A percentile compares a stretch with the other conserved stretches of the same genome.
Evolutionary conservation across 2,888 invertebrate genomes (phyloP).

Genomic region (Trimorus sp.): DNA sequence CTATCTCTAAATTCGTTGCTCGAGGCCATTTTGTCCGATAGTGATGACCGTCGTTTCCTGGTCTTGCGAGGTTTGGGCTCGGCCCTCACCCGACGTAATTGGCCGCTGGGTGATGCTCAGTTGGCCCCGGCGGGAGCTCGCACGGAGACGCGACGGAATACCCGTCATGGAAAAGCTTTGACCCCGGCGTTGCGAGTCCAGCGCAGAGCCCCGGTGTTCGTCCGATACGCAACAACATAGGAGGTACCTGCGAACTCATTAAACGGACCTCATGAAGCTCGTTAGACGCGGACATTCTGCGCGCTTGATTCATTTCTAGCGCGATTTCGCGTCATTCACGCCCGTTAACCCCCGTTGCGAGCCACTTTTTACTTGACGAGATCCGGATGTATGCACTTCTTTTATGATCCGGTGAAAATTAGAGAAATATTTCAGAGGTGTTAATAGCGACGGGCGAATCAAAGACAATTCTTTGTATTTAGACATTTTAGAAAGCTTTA

Average conservation of each 20-base stretch:
- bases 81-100: conserved; percentile 44
- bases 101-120: conserved; percentile 72
- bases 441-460: no score
- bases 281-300: conserved; percentile 5
- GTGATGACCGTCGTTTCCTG: conserved; percentile 76
- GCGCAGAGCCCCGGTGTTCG: conserved; percentile 70
- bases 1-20: conserved; percentile 67
- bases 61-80: conserved; percentile 69
- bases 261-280: conserved; percentile 22
- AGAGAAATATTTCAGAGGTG: no score
- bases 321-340: conserved; percentile 1
- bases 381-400: neutral
- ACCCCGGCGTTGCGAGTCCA: conserved; percentile 73
- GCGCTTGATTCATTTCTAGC: conserved; percentile 13
- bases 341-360: no score
- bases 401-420: no score
- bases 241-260: conserved; percentile 72
- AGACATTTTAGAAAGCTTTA: no score
- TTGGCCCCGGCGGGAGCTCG: conserved; percentile 73
- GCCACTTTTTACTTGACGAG: conserved; percentile 1
- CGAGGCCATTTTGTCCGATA: conserved; percentile 72
- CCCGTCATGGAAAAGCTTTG: conserved; percentile 76
- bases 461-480: no score
- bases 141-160: conserved; percentile 73
- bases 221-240: conserved; percentile 71